Base-by-base conservation (phyloP, 2,797 vertebrate genomes). In the Enoplosus armatus region DNA sequence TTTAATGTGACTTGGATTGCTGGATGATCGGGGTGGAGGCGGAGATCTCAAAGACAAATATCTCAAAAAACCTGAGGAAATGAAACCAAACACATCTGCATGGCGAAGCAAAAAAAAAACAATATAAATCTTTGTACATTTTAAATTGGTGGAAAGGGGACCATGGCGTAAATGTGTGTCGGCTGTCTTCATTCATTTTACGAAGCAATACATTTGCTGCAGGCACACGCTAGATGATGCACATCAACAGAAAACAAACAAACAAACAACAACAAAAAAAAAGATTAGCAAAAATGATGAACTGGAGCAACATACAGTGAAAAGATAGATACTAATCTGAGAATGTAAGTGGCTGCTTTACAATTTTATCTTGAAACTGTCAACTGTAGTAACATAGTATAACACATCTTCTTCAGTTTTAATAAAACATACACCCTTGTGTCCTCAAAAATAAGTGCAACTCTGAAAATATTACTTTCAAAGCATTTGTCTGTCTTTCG, bases 401-500 rank as follows among this genome's bases (percentile, higher is more conserved):
- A 54, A 67, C 5, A 29, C 3, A 53, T 39, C 68, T 55, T 26
- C 5, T 26, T 33, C 18, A 60, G 8, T 56, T 74, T 72, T 72
- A 48, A 56, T 45, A 39, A 75, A n/a, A 59, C 31, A 43, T 20
- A 14, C n/a, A 33, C 50, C 16, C 6, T 4, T 47, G 8, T 68
- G 16, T 26, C 43, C 16, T 65, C 5, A 55, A 39, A 69, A 55
- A 51, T 33, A 50, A 63, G 26, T 58, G 53, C 43, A 50, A 61
- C 48, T 72, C 26, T 70, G 48, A 71, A 66, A 81, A 77, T 37
- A 60, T 67, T 43, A 22, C 62, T 22, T 75, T 37, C n/a, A n/a
- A n/a, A n/a, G 53, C 63, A 65, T 77, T 62, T 75, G 33, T 62
- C 48, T n/a, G 62, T 72, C 22, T 82, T 55, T n/a, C 0, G 2